Evolutionary conservation across 2,113 vertebrate species (phyloP).

Genomic region (Gavia stellata): DNA sequence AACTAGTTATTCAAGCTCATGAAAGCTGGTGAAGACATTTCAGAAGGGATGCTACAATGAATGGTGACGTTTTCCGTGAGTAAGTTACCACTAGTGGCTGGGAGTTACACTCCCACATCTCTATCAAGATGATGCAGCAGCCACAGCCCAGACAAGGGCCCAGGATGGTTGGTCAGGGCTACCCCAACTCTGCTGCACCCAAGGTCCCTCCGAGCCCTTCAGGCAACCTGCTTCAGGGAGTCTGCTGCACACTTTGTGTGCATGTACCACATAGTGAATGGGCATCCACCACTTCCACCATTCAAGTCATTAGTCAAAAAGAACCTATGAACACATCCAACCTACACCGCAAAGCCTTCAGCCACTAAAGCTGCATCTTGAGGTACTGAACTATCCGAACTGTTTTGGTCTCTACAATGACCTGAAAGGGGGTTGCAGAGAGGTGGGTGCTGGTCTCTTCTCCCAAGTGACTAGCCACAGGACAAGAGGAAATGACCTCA

Average conservation of each 20-base stretch:
- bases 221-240: background rate
- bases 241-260: background rate
- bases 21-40: background rate
- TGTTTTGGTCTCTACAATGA: too few species aligned
- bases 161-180: background rate
- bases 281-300: background rate
- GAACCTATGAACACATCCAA: background rate
- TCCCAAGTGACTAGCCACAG: too few species aligned
- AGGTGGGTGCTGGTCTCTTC: too few species aligned
- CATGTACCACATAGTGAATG: background rate
- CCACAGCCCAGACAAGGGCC: background rate
- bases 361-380: background rate
- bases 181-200: background rate
- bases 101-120: background rate
- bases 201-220: background rate
- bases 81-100: background rate
- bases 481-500: too few species aligned
- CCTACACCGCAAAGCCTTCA: rapidly evolving
- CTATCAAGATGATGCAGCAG: background rate
- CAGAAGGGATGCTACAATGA: background rate
- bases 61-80: background rate
- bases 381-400: background rate
- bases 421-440: too few species aligned
- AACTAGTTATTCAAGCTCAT: background rate
- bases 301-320: background rate